A percentile compares a stretch with the other conserved stretches of the same genome.
phyloP scores from a whole-genome alignment of 37 sponge, comb jelly and placozoan genomes.

The Tethya wilhelma region DNA sequence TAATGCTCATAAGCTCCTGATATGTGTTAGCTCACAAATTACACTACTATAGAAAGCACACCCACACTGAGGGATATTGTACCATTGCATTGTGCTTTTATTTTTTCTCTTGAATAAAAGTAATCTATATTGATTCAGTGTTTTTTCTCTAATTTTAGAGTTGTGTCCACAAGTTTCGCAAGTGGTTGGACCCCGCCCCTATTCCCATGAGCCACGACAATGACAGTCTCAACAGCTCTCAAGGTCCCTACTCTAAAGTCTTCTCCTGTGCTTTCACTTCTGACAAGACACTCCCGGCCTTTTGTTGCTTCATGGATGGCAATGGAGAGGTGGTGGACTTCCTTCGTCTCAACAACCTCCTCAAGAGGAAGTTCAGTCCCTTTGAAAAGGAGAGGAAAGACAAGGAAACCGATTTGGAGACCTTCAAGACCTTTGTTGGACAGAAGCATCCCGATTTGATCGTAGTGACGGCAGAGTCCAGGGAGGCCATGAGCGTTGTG shows the following conservation, averaged over 20 bases:
- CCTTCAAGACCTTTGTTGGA: slow-evolving; percentile 56
- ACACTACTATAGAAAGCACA: too few species aligned
- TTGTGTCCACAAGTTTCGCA: slow-evolving; percentile 70
- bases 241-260: slow-evolving; percentile 48
- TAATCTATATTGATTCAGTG: not conserved
- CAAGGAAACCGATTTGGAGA: slow-evolving; percentile 68
- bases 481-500: slow-evolving; percentile 67
- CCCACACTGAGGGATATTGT: too few species aligned
- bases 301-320: slow-evolving; percentile 68
- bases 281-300: slow-evolving; percentile 71
- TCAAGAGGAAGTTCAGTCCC: slow-evolving; percentile 60
- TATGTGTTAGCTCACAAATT: too few species aligned
- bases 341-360: slow-evolving; percentile 55
- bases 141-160: slow-evolving; percentile 18
- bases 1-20: too few species aligned
- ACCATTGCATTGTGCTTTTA: too few species aligned
- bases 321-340: slow-evolving; percentile 76
- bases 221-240: not conserved
- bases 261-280: slow-evolving; percentile 65
- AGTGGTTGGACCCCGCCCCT: slow-evolving; percentile 77
- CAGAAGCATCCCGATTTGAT: slow-evolving; percentile 68
- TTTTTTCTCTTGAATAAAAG: too few species aligned
- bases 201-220: slow-evolving; percentile 23
- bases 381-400: slow-evolving; percentile 56
- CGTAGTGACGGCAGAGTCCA: slow-evolving; percentile 66